These are phyloP conservation scores for Oscheius sp. DNA, from an alignment of 2,888 invertebrate genomes.

Conservation along the genomic window DNA sequence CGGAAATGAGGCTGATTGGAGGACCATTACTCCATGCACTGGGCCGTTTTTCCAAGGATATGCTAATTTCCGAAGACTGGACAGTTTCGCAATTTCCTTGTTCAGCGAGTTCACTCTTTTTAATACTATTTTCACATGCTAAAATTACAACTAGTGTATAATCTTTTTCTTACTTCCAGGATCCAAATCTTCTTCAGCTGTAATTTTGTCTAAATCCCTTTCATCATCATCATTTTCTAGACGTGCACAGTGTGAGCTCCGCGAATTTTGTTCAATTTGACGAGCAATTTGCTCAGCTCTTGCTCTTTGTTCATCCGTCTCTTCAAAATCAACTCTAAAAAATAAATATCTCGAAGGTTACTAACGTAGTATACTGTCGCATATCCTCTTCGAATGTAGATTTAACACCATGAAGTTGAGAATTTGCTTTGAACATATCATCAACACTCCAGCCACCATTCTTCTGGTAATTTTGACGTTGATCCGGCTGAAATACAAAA, in stretches of 20 bases:
- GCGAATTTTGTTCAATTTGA: constrained; percentile 88
- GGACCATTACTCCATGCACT: no score
- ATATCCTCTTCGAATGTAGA: constrained; percentile 90
- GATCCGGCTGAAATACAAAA: constrained; percentile 7
- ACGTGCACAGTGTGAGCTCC: constrained; percentile 83
- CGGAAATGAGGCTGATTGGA: no score
- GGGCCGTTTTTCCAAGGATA: no score
- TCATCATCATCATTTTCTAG: constrained; percentile 81
- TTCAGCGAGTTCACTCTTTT: background rate
- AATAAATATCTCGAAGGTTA: background rate
- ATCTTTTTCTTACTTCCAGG: background rate
- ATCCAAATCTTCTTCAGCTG: constrained; percentile 44
- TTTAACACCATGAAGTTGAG: constrained; percentile 83
- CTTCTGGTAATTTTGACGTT: constrained; percentile 23
- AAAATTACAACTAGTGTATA: background rate
- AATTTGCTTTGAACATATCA: constrained; percentile 95
- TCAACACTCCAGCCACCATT: constrained; percentile 83
- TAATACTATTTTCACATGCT: background rate
- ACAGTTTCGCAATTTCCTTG: background rate
- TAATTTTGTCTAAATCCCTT: constrained; percentile 61
- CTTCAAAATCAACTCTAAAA: constrained; percentile 79
- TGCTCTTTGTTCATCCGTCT: constrained; percentile 85
- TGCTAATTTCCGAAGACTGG: background rate
- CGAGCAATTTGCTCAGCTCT: constrained; percentile 89
- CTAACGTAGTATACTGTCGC: constrained; percentile 82